phyloP scores from a whole-genome alignment of 2,888 invertebrate species.

The Sarcophaga subvicina region DNA sequence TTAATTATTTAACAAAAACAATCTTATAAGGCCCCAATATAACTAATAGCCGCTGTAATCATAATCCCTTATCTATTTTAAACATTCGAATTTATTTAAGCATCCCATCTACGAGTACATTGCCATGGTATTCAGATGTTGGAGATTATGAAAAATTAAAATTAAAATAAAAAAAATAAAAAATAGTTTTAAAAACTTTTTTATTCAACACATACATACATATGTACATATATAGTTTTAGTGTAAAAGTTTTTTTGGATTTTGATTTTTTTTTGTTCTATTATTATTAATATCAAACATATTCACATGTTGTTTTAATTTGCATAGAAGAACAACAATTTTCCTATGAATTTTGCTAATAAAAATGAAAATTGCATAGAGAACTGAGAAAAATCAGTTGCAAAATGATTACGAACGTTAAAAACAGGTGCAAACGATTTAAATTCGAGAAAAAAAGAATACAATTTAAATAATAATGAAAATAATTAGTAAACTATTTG shows the following conservation, averaged over 20 bases:
- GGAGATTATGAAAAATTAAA: conserved; percentile 17
- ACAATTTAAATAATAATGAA: conserved; percentile 30
- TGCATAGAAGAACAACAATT: conserved; percentile 20
- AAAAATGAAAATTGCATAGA: conserved; percentile 38
- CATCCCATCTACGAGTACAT: neutral
- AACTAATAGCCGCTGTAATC: too few species aligned
- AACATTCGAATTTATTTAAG: too few species aligned
- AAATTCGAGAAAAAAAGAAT: conserved; percentile 28
- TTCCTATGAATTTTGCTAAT: conserved; percentile 48
- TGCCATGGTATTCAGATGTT: neutral
- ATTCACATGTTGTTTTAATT: conserved; percentile 62
- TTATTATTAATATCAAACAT: conserved; percentile 4
- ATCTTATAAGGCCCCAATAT: too few species aligned
- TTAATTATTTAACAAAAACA: too few species aligned
- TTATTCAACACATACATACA: neutral
- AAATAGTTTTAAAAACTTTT: neutral
- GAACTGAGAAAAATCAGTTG: neutral
- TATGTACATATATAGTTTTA: conserved; percentile 36
- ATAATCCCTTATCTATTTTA: too few species aligned
- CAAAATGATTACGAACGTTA: conserved; percentile 7
- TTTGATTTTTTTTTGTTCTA: neutral
- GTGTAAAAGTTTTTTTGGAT: conserved; percentile 38
- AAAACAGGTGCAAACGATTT: conserved; percentile 58
- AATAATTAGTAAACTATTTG: conserved; percentile 42
- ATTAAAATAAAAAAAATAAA: too few species aligned